Evolutionary conservation across 1,140 invertebrate genomes (phyloP), one percentile per base, ranked within the genome.

Genomic region (Dreissena rostriformis): DNA sequence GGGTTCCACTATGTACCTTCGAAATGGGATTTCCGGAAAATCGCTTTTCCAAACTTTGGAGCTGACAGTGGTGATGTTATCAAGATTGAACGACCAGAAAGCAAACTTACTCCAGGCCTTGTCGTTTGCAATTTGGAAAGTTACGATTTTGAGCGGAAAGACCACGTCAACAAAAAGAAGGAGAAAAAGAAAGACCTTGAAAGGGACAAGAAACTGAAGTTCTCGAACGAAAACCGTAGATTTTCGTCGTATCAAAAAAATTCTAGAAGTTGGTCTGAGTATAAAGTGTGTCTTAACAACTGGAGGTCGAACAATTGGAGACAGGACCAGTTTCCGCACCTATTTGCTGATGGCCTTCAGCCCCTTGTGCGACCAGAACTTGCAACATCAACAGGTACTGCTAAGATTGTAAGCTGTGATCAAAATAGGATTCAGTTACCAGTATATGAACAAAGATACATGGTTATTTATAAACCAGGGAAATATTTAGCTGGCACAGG

Each of bases 11-110:
- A 61, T 61, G 81, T 81, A 17, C 1, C 29, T 14, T 72, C 81
- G 19, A 29, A 53, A 5, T 91, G 89, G 88, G 72, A 90, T 68
- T 90, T 91, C 77, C 67, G 78, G 17, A 61, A 68, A 15, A 85
- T 90, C 19, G 17, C 55, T 19, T 89, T 92, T 49, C 91, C 90
- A 29, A 77, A 88, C 66, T 88, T 91, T 73, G 87, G 79, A 19
- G 72, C 51, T 24, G 39, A 49, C 0, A 5, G 39, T 39, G 63
- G 86, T 14, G 51, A 82, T 49, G 52, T 24, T 15, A 63, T 82
- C 17, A 51, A 6, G 14, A 51, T 82, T 26, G 4, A 52, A 11
- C 51, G 51, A 29, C 61, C 80, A 15, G 28, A 75, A 28, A 24
- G 26, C 12, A n/a, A 24, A 5, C 68, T 72, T 26, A 68, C 73